These are phyloP conservation scores for Rhynchomys soricoides DNA, from an alignment of 2,113 vertebrate genomes.

Conservation along the genomic window DNA sequence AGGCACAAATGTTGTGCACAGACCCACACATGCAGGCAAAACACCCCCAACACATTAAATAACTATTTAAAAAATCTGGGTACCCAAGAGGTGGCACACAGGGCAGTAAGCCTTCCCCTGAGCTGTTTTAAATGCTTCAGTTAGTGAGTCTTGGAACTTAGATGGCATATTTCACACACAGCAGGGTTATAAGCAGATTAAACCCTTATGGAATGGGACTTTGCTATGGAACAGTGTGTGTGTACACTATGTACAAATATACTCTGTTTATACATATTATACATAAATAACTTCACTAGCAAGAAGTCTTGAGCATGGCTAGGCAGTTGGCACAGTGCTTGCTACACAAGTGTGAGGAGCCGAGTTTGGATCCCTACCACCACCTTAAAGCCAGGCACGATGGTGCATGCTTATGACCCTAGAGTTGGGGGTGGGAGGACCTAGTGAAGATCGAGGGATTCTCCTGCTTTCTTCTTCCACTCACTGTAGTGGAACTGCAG, in stretches of 20 bases:
- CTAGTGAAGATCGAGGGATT: neutral
- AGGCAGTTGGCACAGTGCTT: neutral
- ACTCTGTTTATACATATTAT: neutral
- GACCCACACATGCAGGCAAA: neutral
- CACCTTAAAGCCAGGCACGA: neutral
- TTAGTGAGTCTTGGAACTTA: neutral
- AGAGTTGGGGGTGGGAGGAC: neutral
- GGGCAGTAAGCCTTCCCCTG: neutral
- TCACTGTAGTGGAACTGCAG: neutral
- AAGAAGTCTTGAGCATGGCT: neutral
- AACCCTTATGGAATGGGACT: neutral
- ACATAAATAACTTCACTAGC: neutral
- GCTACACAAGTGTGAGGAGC: neutral
- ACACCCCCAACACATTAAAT: neutral
- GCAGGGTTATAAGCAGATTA: neutral
- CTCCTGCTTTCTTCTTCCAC: no score
- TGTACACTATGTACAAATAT: neutral
- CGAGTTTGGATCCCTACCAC: neutral
- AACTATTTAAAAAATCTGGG: neutral
- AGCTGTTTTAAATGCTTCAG: neutral
- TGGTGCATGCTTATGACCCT: neutral
- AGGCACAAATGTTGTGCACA: neutral
- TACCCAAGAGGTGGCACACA: neutral
- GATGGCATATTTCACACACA: neutral
- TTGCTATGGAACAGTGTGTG: neutral